Base-by-base conservation (phyloP, 2,113 vertebrate species). In the Hystrix cristata region DNA sequence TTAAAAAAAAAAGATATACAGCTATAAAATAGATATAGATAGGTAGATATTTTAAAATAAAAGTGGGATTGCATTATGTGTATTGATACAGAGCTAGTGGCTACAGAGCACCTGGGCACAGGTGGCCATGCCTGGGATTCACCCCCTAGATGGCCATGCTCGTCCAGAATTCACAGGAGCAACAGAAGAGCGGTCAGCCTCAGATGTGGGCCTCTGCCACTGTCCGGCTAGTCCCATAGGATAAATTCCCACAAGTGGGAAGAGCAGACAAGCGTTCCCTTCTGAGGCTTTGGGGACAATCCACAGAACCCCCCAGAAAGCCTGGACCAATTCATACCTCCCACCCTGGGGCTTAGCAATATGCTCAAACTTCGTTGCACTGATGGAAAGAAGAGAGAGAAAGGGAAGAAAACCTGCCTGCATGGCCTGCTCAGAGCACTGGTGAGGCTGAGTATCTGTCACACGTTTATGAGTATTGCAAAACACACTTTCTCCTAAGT, bases 201-300 rank as follows among this genome's bases (percentile, higher is more conserved):
- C 19, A 29, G 64, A 34, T 11, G 3, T 13, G 13, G 62, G 21
- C 14, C 64, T 83, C 72, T n/a, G 23, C 29, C 14, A 9, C 7
- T 3, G 3, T 19, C 19, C 10, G 34, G n/a, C n/a, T 31, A 29
- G 14, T 43, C 67, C 59, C 14, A 0, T 12, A 65, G 78, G 31
- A 34, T 48, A 15, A 34, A 25, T 57, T 27, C 67, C 74, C 27
- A 16, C 46, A 62, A 1, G 8, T 43, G 46, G 34, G 38, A 25
- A 1, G 23, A 9, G 60, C 1, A 48, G 43, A 14, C 2, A 27
- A 29, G 15, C 3, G 1, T 34, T 38, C 55, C 4, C 5, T 9
- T 34, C 15, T 31, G 11, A 65, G 18, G 29, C 27, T 48, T 31
- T 29, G 3, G 27, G 31, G 2, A 23, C 5, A 27, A 53, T 11